Percentiles rank a stretch among this genome's conserved stretches.
Conservation (phyloP, 2,888 invertebrate genomes). For the Drosophila villosipedis region DNA sequence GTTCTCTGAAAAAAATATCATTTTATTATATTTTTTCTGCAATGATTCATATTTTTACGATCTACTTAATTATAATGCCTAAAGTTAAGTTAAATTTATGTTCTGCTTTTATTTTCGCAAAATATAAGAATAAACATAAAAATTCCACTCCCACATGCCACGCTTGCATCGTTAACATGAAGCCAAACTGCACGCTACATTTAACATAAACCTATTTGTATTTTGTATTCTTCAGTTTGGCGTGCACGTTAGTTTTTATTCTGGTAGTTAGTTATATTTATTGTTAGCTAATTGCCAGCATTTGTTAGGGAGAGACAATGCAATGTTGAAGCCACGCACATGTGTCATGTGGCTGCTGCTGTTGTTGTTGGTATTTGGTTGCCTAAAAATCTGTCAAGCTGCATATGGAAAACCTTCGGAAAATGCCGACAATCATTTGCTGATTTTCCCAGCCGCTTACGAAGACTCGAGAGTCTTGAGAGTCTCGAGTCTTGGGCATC, state of each 20-base stretch:
- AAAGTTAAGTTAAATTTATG: conserved; percentile 37
- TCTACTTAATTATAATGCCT: conserved; percentile 32
- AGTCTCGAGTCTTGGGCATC: conserved; percentile 38
- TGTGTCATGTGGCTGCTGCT: conserved; percentile 33
- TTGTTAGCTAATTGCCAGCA: conserved; percentile 64
- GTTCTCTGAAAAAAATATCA: neutral
- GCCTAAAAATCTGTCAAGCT: conserved; percentile 52
- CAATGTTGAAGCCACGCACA: conserved; percentile 62
- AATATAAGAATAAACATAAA: conserved; percentile 12
- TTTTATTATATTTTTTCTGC: neutral
- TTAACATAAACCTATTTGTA: conserved; percentile 44
- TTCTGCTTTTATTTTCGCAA: conserved; percentile 39
- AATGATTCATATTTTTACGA: conserved; percentile 43
- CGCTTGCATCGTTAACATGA: conserved; percentile 30
- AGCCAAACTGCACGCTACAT: conserved; percentile 52
- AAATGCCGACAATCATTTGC: conserved; percentile 75
- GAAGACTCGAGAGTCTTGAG: conserved; percentile 14
- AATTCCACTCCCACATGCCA: conserved; percentile 58
- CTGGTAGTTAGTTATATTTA: conserved; percentile 58
- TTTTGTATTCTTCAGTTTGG: conserved; percentile 23
- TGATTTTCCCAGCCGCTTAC: conserved; percentile 65
- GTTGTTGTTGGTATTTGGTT: conserved; percentile 8
- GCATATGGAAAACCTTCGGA: conserved; percentile 75
- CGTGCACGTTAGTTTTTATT: conserved; percentile 44
- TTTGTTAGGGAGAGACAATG: conserved; percentile 52